Evolutionary conservation across 2,888 invertebrate species (phyloP), one percentile per base, ranked within the genome.

Genomic region (Ptilodon capucinus): DNA sequence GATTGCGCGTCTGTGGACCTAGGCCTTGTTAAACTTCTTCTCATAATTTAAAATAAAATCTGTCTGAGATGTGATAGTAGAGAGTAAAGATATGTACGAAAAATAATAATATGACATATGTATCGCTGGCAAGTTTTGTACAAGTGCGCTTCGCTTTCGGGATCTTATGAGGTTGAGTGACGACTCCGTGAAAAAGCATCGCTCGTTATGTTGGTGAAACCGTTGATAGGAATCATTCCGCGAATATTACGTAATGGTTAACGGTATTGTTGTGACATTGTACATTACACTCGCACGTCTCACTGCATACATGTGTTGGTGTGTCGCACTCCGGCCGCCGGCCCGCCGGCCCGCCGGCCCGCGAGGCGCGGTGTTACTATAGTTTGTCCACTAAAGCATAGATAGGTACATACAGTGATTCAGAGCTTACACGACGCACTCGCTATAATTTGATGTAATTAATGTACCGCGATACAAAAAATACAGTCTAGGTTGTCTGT

Each of bases 1-100:
- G n/a, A n/a, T n/a, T n/a, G n/a, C n/a, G n/a, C n/a, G n/a, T n/a
- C n/a, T n/a, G n/a, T n/a, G n/a, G n/a, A n/a, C n/a, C n/a, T n/a
- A n/a, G n/a, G n/a, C n/a, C n/a, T n/a, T n/a, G 23, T 35, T 11
- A 39, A 49, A 51, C 46, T 52, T 54, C 50, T 42, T 57, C 59
- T 50, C 47, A 54, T 64, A 54, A 51, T 68, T 71, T 68, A 54
- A 54, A 64, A 70, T 46, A 41, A 46, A 49, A 54, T 55, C 66
- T 76, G 74, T 68, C 72, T 79, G 77, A 81, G 71, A 83, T 82
- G 82, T 84, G 83, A 84, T 84, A 82, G 76, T 84, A 35, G 28
- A 84, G 79, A 60, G 62, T 78, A 74, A 78, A 47, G 68, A 64
- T 71, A 66, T 71, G 71, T 70, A 70, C 54, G 59, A 57, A 64